phyloP scores from a whole-genome alignment of 2,797 vertebrate species.

The Aldrovandia affinis region DNA sequence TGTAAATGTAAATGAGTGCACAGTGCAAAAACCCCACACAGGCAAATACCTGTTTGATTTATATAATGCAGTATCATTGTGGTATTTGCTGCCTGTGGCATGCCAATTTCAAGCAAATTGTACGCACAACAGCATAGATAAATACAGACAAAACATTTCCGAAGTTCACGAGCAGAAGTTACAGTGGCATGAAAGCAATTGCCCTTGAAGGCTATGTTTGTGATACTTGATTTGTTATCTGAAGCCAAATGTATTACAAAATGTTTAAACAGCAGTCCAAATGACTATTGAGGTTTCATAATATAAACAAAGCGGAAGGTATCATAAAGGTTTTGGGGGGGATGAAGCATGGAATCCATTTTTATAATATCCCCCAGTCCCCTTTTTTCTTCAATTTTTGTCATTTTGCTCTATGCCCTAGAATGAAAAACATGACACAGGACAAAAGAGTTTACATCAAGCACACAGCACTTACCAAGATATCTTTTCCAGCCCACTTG shows the following conservation, averaged over 20 bases:
- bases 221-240: background rate
- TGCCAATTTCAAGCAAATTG: background rate
- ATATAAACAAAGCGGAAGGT: background rate
- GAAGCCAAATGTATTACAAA: background rate
- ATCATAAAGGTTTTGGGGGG: background rate
- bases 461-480: conserved; percentile 78
- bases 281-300: background rate
- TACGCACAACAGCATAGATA: background rate
- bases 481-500: conserved; percentile 98
- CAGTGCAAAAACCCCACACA: too few relatives aligned
- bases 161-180: background rate
- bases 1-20: too few relatives aligned
- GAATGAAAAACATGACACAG: background rate
- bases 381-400: background rate
- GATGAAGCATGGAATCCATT: background rate
- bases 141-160: background rate
- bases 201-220: background rate
- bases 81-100: background rate
- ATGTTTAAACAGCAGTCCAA: background rate
- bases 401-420: background rate
- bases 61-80: background rate
- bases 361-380: background rate
- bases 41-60: conserved; percentile 25
- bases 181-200: background rate
- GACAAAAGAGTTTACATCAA: background rate